Percentiles rank a stretch among this genome's conserved stretches.
phyloP scores from a whole-genome alignment of 2,888 invertebrate species.

The Patella ulyssiponensis region DNA sequence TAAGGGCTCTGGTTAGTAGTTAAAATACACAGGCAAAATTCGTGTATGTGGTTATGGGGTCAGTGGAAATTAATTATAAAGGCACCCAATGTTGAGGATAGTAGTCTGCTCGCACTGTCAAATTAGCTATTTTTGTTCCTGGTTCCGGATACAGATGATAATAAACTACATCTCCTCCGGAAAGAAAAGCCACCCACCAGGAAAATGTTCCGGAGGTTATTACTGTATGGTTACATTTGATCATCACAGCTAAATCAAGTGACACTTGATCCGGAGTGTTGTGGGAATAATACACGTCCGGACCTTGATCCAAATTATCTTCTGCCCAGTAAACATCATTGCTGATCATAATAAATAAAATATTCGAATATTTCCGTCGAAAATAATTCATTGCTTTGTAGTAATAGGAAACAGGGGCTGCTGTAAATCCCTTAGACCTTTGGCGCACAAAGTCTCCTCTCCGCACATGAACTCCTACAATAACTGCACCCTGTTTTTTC shows the following conservation, averaged over 20 bases:
- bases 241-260: slow-evolving; percentile 68
- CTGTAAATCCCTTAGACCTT: slow-evolving; percentile 65
- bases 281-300: slow-evolving; percentile 49
- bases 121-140: slow-evolving; percentile 63
- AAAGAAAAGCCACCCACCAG: slow-evolving; percentile 72
- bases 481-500: slow-evolving; percentile 33
- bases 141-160: slow-evolving; percentile 68
- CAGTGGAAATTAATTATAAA: slow-evolving; percentile 32
- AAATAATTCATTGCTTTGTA: slow-evolving; percentile 63
- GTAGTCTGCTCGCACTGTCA: slow-evolving; percentile 65
- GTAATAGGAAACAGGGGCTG: slow-evolving; percentile 67
- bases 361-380: slow-evolving; percentile 49
- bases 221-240: slow-evolving; percentile 66
- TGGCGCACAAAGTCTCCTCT: slow-evolving; percentile 70
- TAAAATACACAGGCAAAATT: no score
- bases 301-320: slow-evolving; percentile 49
- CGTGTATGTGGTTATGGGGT: no score
- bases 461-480: slow-evolving; percentile 69
- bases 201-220: slow-evolving; percentile 70
- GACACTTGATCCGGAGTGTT: slow-evolving; percentile 46
- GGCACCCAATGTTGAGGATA: slow-evolving; percentile 69
- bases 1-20: no score
- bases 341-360: slow-evolving; percentile 69
- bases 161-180: slow-evolving; percentile 66
- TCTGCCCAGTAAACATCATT: slow-evolving; percentile 69